Evolutionary conservation across 37 sponge, comb jelly and placozoan species (phyloP).

Genomic region (Cliona cf. orientalis): DNA sequence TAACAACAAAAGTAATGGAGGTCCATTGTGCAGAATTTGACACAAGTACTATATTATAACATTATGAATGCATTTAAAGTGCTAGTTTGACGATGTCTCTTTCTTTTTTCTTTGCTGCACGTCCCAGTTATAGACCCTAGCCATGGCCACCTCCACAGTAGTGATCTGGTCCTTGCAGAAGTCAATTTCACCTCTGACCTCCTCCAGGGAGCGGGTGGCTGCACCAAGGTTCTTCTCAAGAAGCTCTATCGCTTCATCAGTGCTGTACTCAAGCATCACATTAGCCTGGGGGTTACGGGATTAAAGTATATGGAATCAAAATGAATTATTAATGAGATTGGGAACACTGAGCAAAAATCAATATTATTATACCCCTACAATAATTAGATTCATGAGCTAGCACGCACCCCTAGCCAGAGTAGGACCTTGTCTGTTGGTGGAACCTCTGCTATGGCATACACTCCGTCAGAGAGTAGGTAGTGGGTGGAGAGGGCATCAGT

Average conservation of each 20-base stretch:
- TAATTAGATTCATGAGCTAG: background rate
- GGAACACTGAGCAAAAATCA: background rate
- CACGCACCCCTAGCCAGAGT: constrained; percentile 88
- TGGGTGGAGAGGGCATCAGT: constrained; percentile 59
- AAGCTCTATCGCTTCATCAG: constrained; percentile 82
- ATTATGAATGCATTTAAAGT: background rate
- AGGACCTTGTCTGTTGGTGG: constrained; percentile 80
- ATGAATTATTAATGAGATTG: background rate
- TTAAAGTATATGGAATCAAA: background rate
- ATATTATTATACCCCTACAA: background rate
- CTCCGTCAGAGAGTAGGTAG: constrained; percentile 82
- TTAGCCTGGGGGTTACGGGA: constrained; percentile 71
- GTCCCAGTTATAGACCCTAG: constrained; percentile 98
- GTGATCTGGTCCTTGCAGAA: constrained; percentile 87
- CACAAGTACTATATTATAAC: background rate
- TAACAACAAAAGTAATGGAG: background rate
- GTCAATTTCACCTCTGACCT: constrained; percentile 81
- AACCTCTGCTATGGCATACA: constrained; percentile 86
- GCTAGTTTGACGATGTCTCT: background rate
- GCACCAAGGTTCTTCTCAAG: constrained; percentile 77
- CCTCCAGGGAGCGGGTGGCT: constrained; percentile 61
- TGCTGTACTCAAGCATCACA: constrained; percentile 95
- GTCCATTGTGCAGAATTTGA: background rate
- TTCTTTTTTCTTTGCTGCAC: constrained; percentile 82
- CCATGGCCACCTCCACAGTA: constrained; percentile 97